Evolutionary conservation across 2,113 vertebrate genomes (phyloP), one percentile per base, ranked within the genome.

Genomic region (Coreoperca whiteheadi): DNA sequence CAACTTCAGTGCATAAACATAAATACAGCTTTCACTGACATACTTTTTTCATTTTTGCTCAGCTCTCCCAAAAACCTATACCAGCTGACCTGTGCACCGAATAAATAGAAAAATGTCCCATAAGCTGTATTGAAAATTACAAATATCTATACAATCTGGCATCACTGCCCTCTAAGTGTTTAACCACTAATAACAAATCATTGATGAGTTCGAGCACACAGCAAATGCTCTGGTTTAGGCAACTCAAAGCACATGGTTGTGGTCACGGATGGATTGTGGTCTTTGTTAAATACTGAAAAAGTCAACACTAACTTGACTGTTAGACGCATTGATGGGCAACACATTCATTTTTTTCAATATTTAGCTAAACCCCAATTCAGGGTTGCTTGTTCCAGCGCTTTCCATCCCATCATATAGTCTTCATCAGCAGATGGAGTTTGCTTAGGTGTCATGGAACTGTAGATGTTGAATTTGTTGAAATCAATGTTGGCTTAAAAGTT

Each of bases 1-100:
- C 21, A 50, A 59, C 70, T 32, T 50, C 67, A n/a, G n/a, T n/a
- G n/a, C n/a, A n/a, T n/a, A n/a, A n/a, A 41, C 32, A 76, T 21
- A 37, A 50, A 11, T 34, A 61, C 20, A 43, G 25, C 11, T 30
- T 25, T 25, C 39, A 34, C 39, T 77, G 34, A 69, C 2, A 12
- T 11, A 48, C 65, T 34, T 34, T 25, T 41, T 43, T 65, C 39
- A 43, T 34, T 20, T 54, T n/a, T 10, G 4, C 6, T 43, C 3
- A 9, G 10, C 61, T 64, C 61, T n/a, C 34, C 37, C 15, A 43
- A 0, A 1, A 67, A 28, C 64, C 15, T 67, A 28, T 2, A 63
- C 18, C 32, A 14, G 4, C 61, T 48, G 41, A 51, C 11, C 48
- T 15, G 16, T 68, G 43, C 46, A 32, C 9, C n/a, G 32, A 4